Conservation (phyloP, 2,888 invertebrate species). For the Furcula furcula region DNA sequence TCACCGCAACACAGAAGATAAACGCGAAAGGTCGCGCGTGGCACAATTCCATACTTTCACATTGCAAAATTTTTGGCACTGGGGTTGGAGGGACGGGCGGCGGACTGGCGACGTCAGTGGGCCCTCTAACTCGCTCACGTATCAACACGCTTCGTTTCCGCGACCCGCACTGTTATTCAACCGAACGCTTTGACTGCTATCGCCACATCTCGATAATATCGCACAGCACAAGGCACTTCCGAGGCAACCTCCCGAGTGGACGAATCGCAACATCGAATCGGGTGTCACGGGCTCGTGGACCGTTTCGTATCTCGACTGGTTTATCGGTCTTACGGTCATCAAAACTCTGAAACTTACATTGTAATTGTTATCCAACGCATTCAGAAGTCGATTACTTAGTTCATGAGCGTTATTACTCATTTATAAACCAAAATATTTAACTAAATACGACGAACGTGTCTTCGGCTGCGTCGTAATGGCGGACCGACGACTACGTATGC, state of each 20-base stretch:
- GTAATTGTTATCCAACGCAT: constrained; percentile 98
- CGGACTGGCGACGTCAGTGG: constrained; percentile 76
- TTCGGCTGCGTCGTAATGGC: constrained; percentile 82
- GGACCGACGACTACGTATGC: constrained; percentile 83
- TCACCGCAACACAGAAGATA: constrained; percentile 51
- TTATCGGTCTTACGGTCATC: constrained; percentile 65
- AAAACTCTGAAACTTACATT: constrained; percentile 92
- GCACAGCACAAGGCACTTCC: constrained; percentile 42
- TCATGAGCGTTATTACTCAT: constrained; percentile 93
- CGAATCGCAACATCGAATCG: constrained; percentile 72
- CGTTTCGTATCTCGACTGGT: constrained; percentile 70
- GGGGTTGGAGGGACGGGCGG: constrained; percentile 72
- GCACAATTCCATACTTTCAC: constrained; percentile 80
- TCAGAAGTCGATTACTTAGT: constrained; percentile 97
- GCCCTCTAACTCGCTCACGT: constrained; percentile 68
- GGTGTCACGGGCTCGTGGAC: constrained; percentile 79
- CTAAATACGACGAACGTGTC: constrained; percentile 83
- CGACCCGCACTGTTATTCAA: constrained; percentile 45
- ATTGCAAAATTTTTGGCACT: constrained; percentile 81
- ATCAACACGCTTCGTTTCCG: constrained; percentile 62
- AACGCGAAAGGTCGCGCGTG: constrained; percentile 75
- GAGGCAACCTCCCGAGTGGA: constrained; percentile 64
- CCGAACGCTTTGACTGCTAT: constrained; percentile 37
- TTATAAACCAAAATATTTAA: constrained; percentile 85
- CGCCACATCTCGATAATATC: constrained; percentile 42